Percentiles rank a stretch among this genome's conserved stretches.
Conservation (phyloP, 2,888 invertebrate genomes). For the Prosopocoilus inquinatus region DNA sequence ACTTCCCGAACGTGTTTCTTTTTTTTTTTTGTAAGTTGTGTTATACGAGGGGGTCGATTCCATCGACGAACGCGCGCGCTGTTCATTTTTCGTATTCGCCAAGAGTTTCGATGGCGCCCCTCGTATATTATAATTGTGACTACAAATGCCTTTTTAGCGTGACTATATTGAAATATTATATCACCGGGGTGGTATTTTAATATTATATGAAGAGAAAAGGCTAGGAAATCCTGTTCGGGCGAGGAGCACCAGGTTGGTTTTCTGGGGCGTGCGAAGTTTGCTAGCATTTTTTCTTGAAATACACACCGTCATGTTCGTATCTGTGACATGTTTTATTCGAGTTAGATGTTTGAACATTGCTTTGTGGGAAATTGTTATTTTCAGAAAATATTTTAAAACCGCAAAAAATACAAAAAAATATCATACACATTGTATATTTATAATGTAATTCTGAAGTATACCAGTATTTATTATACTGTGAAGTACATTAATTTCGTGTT, state of each 20-base stretch:
- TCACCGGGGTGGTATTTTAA: slow-evolving; percentile 47
- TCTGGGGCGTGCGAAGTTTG: neutral
- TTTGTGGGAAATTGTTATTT: slow-evolving; percentile 58
- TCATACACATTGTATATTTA: slow-evolving; percentile 58
- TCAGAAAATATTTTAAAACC: slow-evolving; percentile 56
- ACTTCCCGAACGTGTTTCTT: slow-evolving; percentile 13
- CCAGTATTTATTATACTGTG: slow-evolving; percentile 58
- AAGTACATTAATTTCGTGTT: slow-evolving; percentile 48
- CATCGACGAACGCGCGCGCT: slow-evolving; percentile 6
- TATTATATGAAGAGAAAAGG: slow-evolving; percentile 43
- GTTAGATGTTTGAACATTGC: slow-evolving; percentile 55
- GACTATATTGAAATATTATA: slow-evolving; percentile 45
- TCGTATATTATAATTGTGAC: slow-evolving; percentile 50
- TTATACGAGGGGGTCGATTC: slow-evolving; percentile 8
- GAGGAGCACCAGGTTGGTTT: no score
- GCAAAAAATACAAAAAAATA: slow-evolving; percentile 50
- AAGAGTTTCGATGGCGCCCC: slow-evolving; percentile 20
- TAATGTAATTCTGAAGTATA: slow-evolving; percentile 58
- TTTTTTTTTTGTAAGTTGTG: slow-evolving; percentile 17
- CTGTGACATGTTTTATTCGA: slow-evolving; percentile 51
- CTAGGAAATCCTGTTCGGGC: slow-evolving; percentile 27
- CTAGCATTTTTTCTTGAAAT: slow-evolving; percentile 7
- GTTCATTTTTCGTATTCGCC: slow-evolving; percentile 1
- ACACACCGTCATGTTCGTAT: slow-evolving; percentile 49
- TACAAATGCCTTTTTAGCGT: slow-evolving; percentile 54